Evolutionary conservation across 2,113 vertebrate species (phyloP).

Genomic region (Colius striatus): DNA sequence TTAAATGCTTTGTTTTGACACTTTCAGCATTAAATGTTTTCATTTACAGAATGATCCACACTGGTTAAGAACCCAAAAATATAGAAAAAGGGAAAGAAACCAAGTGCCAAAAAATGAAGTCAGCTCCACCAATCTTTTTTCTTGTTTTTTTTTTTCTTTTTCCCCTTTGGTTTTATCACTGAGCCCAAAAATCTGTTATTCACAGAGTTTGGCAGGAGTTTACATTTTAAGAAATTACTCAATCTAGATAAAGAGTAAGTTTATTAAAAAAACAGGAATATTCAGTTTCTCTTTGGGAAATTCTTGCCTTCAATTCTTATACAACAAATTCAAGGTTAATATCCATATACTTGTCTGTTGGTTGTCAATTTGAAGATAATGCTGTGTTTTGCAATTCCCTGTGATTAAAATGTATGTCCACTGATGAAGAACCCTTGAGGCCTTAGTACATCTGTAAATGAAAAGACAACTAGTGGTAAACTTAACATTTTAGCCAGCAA

Average conservation of each 20-base stretch:
- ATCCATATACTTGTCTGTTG: background rate
- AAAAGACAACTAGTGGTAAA: slow-evolving; percentile 16
- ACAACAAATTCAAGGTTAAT: background rate
- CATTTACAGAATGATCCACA: background rate
- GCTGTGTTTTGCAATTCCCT: background rate
- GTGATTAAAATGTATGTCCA: background rate
- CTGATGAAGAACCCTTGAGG: background rate
- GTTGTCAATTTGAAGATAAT: background rate
- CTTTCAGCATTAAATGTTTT: slow-evolving; percentile 31
- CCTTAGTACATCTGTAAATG: background rate
- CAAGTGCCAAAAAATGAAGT: slow-evolving; percentile 31
- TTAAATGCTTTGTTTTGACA: slow-evolving; percentile 42
- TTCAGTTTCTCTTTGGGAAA: background rate
- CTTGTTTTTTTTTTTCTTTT: background rate
- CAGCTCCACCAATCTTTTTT: background rate
- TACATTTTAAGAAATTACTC: background rate
- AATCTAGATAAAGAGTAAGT: background rate
- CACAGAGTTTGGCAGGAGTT: background rate
- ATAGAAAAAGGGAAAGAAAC: background rate
- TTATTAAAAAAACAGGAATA: background rate
- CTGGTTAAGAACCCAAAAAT: slow-evolving; percentile 28
- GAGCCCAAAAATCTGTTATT: slow-evolving; percentile 35
- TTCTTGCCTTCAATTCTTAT: background rate
- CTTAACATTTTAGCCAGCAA: slow-evolving; percentile 31
- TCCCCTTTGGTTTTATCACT: background rate